Evolutionary conservation across 1,140 invertebrate species (phyloP), one percentile per base, ranked within the genome.

Genomic region (Lethrus apterus): DNA sequence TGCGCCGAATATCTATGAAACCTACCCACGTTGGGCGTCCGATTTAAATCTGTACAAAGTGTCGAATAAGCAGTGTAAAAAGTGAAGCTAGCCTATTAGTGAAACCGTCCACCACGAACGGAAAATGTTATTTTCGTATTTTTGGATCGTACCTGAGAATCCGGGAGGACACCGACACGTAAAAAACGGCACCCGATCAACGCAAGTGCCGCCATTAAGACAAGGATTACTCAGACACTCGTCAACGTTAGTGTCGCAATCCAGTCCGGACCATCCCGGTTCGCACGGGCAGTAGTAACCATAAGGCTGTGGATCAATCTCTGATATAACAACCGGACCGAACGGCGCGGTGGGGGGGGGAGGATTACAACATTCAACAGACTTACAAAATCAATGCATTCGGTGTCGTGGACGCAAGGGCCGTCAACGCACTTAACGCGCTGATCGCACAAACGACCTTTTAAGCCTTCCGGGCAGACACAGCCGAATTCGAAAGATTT

Each of bases 251-350:
- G 64, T 58, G 40, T 80, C 74, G 59, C 81, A 83, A 50, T 78
- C 76, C 14, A 70, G 59, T 13, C 78, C 77, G 13, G 71, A 73
- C 76, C 81, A 89, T 14, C 85, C 86, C 40, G 75, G 64, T 33
- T 79, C 74, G 64, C 86, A 89, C 36, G 74, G 73, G 70, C 87
- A 89, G 47, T 78, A 78, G 69, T 83, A 89, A 14, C 76, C 73
- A 11, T 31, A 15, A 18, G 71, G 56, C 77, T 79, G 64, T 46
- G 56, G 50, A 57, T 45, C 34, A 55, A 55, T 44, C 21, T 15
- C 33, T 32, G 18, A n/a, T 20, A 23, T 20, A 44, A 13, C 11
- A 11, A 44, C 11, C 26, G 10, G n/a, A 34, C 23, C 2, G 36
- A n/a, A n/a, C n/a, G n/a, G n/a, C n/a, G n/a, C n/a, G n/a, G n/a